A percentile compares a stretch with the other conserved stretches of the same genome.
phyloP scores from a whole-genome alignment of 2,888 invertebrate genomes.

The Carterocephalus palaemon region DNA sequence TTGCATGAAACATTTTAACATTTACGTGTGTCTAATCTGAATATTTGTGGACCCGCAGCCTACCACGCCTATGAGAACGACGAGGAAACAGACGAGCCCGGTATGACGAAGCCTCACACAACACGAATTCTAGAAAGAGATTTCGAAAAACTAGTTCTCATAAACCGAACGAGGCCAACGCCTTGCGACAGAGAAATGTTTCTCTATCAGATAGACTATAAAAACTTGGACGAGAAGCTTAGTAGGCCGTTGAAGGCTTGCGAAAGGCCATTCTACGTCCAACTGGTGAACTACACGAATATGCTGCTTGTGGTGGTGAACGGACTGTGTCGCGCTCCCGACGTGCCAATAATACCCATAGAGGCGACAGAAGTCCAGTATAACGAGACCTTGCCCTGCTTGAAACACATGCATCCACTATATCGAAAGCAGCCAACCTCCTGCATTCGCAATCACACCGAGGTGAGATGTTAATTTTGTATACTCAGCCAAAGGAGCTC shows the following conservation, averaged over 20 bases:
- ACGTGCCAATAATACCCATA: constrained; percentile 60
- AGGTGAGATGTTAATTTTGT: constrained; percentile 71
- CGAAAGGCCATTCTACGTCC: constrained; percentile 83
- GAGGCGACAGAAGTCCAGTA: constrained; percentile 72
- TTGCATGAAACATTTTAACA: constrained; percentile 17
- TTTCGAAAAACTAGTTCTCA: constrained; percentile 81
- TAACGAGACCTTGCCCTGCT: constrained; percentile 81
- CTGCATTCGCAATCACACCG: constrained; percentile 86
- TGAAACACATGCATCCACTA: constrained; percentile 77
- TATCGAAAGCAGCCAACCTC: constrained; percentile 84
- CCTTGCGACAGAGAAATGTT: constrained; percentile 89
- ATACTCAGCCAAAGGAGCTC: not conserved
- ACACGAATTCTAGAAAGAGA: constrained; percentile 74
- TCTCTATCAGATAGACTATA: constrained; percentile 75
- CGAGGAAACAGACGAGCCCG: constrained; percentile 63
- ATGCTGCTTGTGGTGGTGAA: constrained; percentile 88
- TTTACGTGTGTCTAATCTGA: constrained; percentile 10
- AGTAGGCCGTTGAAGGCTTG: constrained; percentile 65
- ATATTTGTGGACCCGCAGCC: constrained; percentile 41
- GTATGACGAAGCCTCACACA: constrained; percentile 62
- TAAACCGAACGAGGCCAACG: constrained; percentile 88
- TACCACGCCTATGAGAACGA: constrained; percentile 74
- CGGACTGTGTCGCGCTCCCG: constrained; percentile 77
- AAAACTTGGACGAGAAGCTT: constrained; percentile 70
- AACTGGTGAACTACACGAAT: constrained; percentile 87